Evolutionary conservation across 92 coral and sea anemone species (phyloP), one percentile per base, ranked within the genome.

Genomic region (Porites evermanni): DNA sequence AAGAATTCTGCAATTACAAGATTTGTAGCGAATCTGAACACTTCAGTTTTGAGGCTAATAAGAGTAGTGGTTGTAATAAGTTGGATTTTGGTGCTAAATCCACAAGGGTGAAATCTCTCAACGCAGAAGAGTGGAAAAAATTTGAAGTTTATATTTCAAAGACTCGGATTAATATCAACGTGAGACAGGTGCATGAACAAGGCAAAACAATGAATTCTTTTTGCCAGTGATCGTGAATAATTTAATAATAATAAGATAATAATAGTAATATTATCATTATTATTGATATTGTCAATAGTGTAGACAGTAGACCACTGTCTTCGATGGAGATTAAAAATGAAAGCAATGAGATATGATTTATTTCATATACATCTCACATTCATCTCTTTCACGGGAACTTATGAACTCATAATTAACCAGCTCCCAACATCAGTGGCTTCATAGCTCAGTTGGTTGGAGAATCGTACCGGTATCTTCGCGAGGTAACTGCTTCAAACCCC

Each of bases 131-230:
- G 20, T 97, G 99, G 98, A 24, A 51, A 54, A 88, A 92, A 38
- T 95, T 95, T 90, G 91, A 93, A 75, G 72, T 77, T 44, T 95
- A 97, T 47, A 84, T 97, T n/a, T 91, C 99, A 50, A 93, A 83
- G 78, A 97, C 97, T 21, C 95, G 99, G 77, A 97, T 97, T 69
- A 97, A 97, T 74, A 86, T 97, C 5, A 97, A 97, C 86, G 98
- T 97, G 50, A 86, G 99, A 8, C 99, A 97, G 72, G 99, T 97
- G 44, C 98, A 97, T 60, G 89, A 95, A 51, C 81, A 75, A n/a
- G 93, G 92, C 52, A 94, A 91, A 63, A 93, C 96, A 66, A 73
- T 92, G 76, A 68, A 67, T 18, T 75, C 83, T 7, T 65, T 53
- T 67, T 61, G 77, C 4, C 19, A 8, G 53, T 83, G 61, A 53